Base-by-base conservation (phyloP, 2,888 invertebrate genomes). In the Frankliniella intonsa region DNA sequence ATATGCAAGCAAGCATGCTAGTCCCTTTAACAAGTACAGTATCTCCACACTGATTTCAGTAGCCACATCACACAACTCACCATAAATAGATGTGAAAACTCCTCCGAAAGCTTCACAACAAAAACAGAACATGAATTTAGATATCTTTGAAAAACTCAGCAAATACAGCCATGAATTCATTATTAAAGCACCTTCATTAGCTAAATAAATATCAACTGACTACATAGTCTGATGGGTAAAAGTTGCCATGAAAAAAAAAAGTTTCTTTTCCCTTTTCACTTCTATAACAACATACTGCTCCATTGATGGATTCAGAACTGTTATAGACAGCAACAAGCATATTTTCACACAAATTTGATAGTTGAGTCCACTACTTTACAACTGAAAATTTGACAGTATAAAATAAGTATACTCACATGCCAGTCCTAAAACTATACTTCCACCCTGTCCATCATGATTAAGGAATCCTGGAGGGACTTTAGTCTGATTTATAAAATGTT, bases 361-460 rank as follows among this genome's bases (percentile, higher is more conserved):
- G 50, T 27, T 80, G 69, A 27, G n/a, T n/a, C n/a, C n/a, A n/a
- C n/a, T n/a, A n/a, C n/a, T n/a, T n/a, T n/a, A n/a, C n/a, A n/a
- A 17, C 62, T n/a, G 17, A 7, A 7, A 12, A 19, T 17, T n/a
- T 62, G n/a, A 62, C n/a, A 80, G 17, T 5, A 80, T 81, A 80
- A 80, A 17, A 81, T 80, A 12, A n/a, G 14, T 38, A 82, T 82
- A 86, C 88, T 85, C 87, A 91, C 91, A 90, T 69, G 92, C 91
- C 83, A 92, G 87, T 84, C 95, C 95, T 84, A 97, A 92, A n/a
- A 97, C 94, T 84, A 97, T 89, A 85, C 96, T 96, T 81, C 95
- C 95, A 0, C 93, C 92, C n/a, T 76, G 69, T 25, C 69, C 69
- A 25, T 76, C 25, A 25, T 12, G 22, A 10, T 25, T 76, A 5